Base-by-base conservation (phyloP, 2,888 invertebrate genomes). In the Escarpia spicata region DNA sequence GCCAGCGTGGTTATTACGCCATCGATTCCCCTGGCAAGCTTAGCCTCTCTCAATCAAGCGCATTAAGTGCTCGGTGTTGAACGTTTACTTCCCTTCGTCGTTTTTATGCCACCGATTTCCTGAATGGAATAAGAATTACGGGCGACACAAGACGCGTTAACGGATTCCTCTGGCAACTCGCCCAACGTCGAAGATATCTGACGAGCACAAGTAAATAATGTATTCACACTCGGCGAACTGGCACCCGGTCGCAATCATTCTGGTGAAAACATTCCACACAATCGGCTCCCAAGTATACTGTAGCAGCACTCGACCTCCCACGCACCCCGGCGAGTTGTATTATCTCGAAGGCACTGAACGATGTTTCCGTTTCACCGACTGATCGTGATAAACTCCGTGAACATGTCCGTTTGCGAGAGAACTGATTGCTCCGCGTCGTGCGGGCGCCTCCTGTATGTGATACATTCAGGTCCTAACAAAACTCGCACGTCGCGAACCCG, bases 201-300 rank as follows among this genome's bases (percentile, higher is more conserved):
- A 26, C 91, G 91, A 37, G 6, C n/a, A 6, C 26, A n/a, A 91
- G 91, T 91, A 91, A 91, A 37, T 91, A 91, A 91, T 26, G 91
- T 31, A 91, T 91, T 37, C 91, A 91, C 91, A 91, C 91, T 91
- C 91, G 91, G 91, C 8, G 91, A 91, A 91, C 91, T 26, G 37
- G 91, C 75, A 52, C 52, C 52, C 52, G 37, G 1, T 37, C 90
- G 91, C 91, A 19, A 91, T 91, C n/a, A 26, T 91, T 91, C 91
- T 26, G n/a, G 91, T 26, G 31, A 31, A 91, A 91, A 26, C n/a
- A 91, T 91, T 31, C 91, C 91, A 26, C 91, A 31, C 91, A 91
- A 26, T 91, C 91, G 31, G 31, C 26, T n/a, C 26, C 26, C 26
- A 26, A 91, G 91, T 19, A 91, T 26, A 90, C 90, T 90, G 37